Base-by-base conservation (phyloP, 2,888 invertebrate genomes). In the Gerosis bhagava region DNA sequence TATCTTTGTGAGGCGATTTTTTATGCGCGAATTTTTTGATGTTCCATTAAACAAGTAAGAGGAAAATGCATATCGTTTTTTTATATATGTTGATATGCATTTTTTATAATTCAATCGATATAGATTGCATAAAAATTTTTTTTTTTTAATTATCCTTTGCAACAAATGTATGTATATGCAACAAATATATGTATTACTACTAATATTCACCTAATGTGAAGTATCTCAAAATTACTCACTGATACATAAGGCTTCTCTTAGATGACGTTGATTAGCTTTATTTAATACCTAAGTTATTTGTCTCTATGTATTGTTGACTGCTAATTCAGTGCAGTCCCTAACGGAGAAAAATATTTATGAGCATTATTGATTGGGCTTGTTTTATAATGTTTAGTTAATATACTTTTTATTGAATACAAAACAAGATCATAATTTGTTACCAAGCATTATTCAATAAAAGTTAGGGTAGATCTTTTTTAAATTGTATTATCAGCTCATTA, bases 401-500 rank as follows among this genome's bases (percentile, higher is more conserved):
- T n/a, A 70, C 68, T 73, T 82, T 83, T 86, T 83, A 83, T 88
- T 84, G 81, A 83, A 83, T 83, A 80, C 77, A 73, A 37, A 79
- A 83, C 77, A 80, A 77, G 72, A 77, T 83, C 75, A 32, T 83
- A 73, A 83, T 84, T 87, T 88, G 88, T 88, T 88, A 88, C 88
- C 88, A 88, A 78, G 81, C 81, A 83, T 83, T 87, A 83, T 87
- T 88, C 86, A 86, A 83, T 84, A 77, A 87, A 79, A 74, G 80
- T 72, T 84, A 83, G 84, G 76, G 57, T 84, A 84, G 78, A 72
- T 68, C 68, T 84, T 87, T 87, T 87, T 87, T 82, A 73, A 84
- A 87, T 86, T 86, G 83, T 86, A 86, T 86, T 86, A 86, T 83
- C 83, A 78, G 88, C 87, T 88, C 88, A 87, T 87, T 84, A 83